Evolutionary conservation across 1,140 invertebrate genomes (phyloP).

Genomic region (Temnothorax longispinosus): DNA sequence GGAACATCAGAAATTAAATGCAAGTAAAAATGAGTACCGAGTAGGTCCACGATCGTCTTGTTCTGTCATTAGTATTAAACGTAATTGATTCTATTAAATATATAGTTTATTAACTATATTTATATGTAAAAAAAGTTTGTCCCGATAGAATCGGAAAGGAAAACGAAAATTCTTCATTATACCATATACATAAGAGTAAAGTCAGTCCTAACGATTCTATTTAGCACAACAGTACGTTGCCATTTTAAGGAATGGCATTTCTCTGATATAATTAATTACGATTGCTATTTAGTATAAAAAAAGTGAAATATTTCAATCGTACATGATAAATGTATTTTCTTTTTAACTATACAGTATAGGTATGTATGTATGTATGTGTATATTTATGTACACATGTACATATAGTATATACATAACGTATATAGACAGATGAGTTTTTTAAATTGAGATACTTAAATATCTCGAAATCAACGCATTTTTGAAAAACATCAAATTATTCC

Average conservation of each 20-base stretch:
- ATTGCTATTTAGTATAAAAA: conserved; percentile 13
- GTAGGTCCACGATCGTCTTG: background rate
- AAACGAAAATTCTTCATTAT: conserved; percentile 1
- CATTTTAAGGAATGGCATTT: conserved; percentile 19
- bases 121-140: conserved; percentile 4
- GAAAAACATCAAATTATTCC: no score
- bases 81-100: conserved; percentile 28
- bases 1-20: background rate
- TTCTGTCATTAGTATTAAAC: conserved; percentile 37
- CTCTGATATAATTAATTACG: background rate
- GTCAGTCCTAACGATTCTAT: background rate
- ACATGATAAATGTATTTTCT: conserved; percentile 32
- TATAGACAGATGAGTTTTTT: no score
- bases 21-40: background rate
- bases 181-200: conserved; percentile 2
- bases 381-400: background rate
- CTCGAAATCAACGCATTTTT: no score
- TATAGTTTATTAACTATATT: conserved; percentile 25
- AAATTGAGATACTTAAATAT: no score
- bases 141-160: conserved; percentile 6
- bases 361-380: background rate
- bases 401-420: background rate
- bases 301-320: conserved; percentile 15
- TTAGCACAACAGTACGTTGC: background rate
- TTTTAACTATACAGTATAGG: conserved; percentile 11